Conservation (phyloP, 2,797 vertebrate genomes). For the Liasis olivaceus region DNA sequence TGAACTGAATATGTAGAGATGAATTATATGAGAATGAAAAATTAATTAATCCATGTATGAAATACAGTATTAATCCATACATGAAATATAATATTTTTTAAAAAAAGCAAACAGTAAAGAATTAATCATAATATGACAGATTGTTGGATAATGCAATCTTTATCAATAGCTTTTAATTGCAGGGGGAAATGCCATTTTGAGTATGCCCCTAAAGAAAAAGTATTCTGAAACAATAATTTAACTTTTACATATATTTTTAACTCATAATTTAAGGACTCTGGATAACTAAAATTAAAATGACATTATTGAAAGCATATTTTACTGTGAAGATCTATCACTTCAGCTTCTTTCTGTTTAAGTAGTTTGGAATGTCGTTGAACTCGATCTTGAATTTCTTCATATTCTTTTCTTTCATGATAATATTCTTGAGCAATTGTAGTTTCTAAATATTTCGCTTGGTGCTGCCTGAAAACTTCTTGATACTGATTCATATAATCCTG, state of each 20-base stretch:
- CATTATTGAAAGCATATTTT: constrained; percentile 46
- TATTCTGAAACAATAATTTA: background rate
- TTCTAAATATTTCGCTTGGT: constrained; percentile 70
- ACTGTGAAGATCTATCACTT: constrained; percentile 70
- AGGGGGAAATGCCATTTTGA: background rate
- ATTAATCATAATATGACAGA: background rate
- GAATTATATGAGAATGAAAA: background rate
- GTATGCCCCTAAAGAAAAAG: background rate
- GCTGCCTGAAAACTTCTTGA: constrained; percentile 71
- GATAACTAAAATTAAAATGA: background rate
- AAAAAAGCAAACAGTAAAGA: background rate
- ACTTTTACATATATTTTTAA: background rate
- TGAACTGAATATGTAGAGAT: background rate
- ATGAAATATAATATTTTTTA: background rate
- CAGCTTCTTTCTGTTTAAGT: constrained; percentile 65
- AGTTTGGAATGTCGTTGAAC: constrained; percentile 65
- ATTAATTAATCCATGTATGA: background rate
- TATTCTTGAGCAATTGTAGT: constrained; percentile 66
- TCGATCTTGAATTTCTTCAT: constrained; percentile 71
- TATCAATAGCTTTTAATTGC: background rate
- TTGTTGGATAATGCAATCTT: background rate
- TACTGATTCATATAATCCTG: constrained; percentile 68
- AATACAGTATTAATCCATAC: background rate
- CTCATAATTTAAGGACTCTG: background rate
- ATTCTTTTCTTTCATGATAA: constrained; percentile 71